Evolutionary conservation across 2,113 vertebrate species (phyloP).

Genomic region (Chiloscyllium plagiosum): DNA sequence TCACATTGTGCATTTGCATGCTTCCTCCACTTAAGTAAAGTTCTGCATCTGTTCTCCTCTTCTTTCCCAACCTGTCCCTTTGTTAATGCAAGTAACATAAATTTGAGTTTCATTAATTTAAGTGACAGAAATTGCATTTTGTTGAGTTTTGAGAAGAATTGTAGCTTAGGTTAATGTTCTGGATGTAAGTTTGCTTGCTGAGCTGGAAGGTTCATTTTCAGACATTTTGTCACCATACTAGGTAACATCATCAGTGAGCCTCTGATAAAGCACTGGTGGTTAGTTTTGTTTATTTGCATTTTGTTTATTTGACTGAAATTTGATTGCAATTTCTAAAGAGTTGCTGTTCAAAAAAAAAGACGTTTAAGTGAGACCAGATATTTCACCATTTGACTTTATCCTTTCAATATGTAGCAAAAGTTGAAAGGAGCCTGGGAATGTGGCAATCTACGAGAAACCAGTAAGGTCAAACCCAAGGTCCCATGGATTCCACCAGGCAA

Average conservation of each 20-base stretch:
- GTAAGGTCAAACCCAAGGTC: slow-evolving; percentile 68
- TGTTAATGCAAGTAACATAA: not conserved
- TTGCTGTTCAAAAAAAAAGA: not conserved
- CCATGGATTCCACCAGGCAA: slow-evolving; percentile 85
- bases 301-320: not conserved
- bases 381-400: not conserved
- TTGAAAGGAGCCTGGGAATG: slow-evolving; percentile 51
- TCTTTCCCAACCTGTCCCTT: slow-evolving; percentile 26
- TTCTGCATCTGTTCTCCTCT: not conserved
- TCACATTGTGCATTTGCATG: not conserved
- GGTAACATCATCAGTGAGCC: no score
- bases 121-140: not conserved
- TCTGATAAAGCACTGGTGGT: no score
- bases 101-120: not conserved
- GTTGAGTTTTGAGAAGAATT: not conserved
- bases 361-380: not conserved
- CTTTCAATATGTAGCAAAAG: slow-evolving; percentile 45
- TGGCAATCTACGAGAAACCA: slow-evolving; percentile 54
- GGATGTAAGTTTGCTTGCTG: no score
- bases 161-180: no score
- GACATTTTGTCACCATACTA: no score
- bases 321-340: not conserved
- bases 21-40: not conserved
- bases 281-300: not conserved
- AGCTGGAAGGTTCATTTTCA: no score